Conservation (phyloP, 2,113 vertebrate species). For the Leptodactylus fuscus region DNA sequence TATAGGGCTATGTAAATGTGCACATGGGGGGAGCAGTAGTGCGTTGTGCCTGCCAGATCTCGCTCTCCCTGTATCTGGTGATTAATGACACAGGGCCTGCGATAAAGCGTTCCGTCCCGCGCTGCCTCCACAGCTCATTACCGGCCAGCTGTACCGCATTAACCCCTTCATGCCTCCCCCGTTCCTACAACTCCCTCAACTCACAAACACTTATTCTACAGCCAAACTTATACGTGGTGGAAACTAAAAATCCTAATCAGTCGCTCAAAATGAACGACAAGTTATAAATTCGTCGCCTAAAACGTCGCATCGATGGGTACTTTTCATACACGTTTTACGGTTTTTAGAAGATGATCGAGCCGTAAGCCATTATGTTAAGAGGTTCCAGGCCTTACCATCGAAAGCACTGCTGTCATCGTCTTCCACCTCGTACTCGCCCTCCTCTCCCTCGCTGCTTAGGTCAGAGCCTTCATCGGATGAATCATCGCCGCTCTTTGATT, state of each 20-base stretch:
- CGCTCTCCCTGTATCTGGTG: slow-evolving; percentile 47
- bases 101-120: slow-evolving; percentile 52
- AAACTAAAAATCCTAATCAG: not conserved
- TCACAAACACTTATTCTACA: not conserved
- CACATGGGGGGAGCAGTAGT: not conserved
- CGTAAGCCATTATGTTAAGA: not conserved
- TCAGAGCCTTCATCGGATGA: slow-evolving; percentile 49
- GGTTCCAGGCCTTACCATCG: slow-evolving; percentile 65
- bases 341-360: no score
- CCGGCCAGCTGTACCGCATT: slow-evolving; percentile 47
- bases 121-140: slow-evolving; percentile 55
- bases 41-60: not conserved
- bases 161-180: slow-evolving; percentile 17
- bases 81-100: slow-evolving; percentile 56
- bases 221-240: not conserved
- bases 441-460: slow-evolving; percentile 64
- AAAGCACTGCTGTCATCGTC: slow-evolving; percentile 62
- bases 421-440: slow-evolving; percentile 61
- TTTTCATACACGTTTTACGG: no score
- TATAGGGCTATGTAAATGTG: slow-evolving; percentile 31
- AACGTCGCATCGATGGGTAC: no score
- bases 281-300: no score
- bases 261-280: no score
- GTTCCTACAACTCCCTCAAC: not conserved
- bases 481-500: not conserved